Conservation (phyloP, 2,113 vertebrate species). For the Dasyurus viverrinus region DNA sequence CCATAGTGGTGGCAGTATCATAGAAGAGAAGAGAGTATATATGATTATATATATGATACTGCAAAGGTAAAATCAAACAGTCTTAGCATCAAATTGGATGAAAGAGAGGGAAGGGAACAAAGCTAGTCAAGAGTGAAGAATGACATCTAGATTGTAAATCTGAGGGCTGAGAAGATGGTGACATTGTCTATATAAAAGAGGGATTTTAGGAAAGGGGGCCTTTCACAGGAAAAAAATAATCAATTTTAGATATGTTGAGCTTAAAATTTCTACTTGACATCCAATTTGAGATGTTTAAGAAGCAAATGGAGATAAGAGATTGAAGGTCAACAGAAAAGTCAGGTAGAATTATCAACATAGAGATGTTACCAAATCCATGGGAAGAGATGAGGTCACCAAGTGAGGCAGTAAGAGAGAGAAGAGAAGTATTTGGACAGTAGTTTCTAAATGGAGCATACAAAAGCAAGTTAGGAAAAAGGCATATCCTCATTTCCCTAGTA, state of each 20-base stretch:
- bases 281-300: not conserved
- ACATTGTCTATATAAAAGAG: not conserved
- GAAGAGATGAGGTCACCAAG: not conserved
- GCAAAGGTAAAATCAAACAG: no score
- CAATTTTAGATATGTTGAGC: not conserved
- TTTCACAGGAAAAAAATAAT: not conserved
- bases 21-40: no score
- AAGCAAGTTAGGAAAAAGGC: no score
- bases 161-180: not conserved
- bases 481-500: no score
- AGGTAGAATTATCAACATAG: not conserved
- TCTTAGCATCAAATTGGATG: no score
- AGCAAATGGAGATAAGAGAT: not conserved
- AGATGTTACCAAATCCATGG: not conserved
- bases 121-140: not conserved
- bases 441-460: no score
- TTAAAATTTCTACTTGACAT: not conserved
- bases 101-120: no score
- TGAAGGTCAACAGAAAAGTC: no score
- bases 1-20: no score
- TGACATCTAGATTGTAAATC: not conserved
- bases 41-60: no score
- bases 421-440: not conserved
- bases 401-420: not conserved
- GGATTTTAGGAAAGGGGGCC: not conserved